phyloP scores from a whole-genome alignment of 1,140 invertebrate genomes.

The Kradibia gibbosae region DNA sequence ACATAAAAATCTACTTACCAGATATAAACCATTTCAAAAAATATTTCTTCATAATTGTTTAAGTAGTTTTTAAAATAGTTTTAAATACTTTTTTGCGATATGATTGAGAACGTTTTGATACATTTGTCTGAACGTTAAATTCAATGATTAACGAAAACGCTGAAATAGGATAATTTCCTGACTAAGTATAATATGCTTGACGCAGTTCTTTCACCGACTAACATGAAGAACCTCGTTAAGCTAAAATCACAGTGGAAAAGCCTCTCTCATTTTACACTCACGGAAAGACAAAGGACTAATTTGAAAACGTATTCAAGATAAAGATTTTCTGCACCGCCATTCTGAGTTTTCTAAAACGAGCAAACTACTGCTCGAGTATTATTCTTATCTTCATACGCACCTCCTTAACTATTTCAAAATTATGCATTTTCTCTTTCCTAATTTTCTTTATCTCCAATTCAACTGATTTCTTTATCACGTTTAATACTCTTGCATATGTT shows the following conservation, averaged over 20 bases:
- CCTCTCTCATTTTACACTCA: neutral
- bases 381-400: constrained; percentile 21
- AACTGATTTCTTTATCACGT: neutral
- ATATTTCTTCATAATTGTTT: too few species aligned
- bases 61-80: too few species aligned
- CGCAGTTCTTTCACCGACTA: constrained; percentile 22
- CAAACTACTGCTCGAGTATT: neutral
- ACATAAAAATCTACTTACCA: too few species aligned
- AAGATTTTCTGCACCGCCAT: constrained; percentile 19
- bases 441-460: neutral
- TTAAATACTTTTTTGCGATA: too few species aligned
- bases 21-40: too few species aligned
- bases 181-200: neutral
- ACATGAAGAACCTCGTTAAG: constrained; percentile 39
- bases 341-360: constrained; percentile 18
- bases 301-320: constrained; percentile 39
- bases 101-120: too few species aligned
- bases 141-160: constrained; percentile 2
- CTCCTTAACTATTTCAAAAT: constrained; percentile 25
- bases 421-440: neutral
- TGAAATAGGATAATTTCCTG: constrained; percentile 27
- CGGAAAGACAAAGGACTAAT: constrained; percentile 45
- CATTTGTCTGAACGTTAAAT: constrained; percentile 10
- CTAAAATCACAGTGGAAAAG: constrained; percentile 41
- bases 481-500: neutral